Conservation (phyloP, 2,888 invertebrate species). For the Microplitis deprimator region DNA sequence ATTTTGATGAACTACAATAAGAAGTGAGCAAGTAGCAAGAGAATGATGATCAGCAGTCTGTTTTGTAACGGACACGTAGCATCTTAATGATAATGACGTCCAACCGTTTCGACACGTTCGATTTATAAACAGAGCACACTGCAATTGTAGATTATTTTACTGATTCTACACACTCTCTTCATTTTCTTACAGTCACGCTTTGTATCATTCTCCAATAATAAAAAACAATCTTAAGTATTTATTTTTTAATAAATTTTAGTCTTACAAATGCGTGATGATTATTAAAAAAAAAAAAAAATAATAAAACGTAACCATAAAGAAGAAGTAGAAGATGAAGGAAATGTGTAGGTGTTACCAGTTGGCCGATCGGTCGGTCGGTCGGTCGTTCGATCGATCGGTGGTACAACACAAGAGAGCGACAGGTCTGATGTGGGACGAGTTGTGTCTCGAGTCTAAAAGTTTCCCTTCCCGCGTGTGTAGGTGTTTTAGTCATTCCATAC, state of each 20-base stretch:
- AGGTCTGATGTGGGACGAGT: constrained; percentile 60
- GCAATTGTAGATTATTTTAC: constrained; percentile 31
- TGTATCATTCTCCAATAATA: constrained; percentile 22
- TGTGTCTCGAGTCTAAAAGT: constrained; percentile 43
- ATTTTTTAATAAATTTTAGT: neutral
- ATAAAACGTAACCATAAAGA: constrained; percentile 15
- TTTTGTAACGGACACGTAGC: constrained; percentile 50
- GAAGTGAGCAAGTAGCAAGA: neutral
- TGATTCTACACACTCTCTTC: constrained; percentile 20
- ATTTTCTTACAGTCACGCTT: constrained; percentile 33
- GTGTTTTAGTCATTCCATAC: constrained; percentile 31
- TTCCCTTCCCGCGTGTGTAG: constrained; percentile 34
- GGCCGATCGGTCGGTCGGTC: constrained; percentile 31
- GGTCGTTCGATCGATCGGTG: neutral
- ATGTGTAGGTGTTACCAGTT: constrained; percentile 37
- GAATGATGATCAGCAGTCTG: constrained; percentile 6
- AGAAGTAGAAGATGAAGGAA: constrained; percentile 20
- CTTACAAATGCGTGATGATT: neutral
- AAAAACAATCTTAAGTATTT: constrained; percentile 5
- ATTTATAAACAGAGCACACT: constrained; percentile 45
- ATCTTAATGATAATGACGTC: constrained; percentile 59
- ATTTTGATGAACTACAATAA: neutral
- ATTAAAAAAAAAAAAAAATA: neutral
- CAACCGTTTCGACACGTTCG: constrained; percentile 61
- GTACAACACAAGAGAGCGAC: constrained; percentile 50